Conservation (phyloP, 2,888 invertebrate species). For the Stenoptilia bipunctidactyla region DNA sequence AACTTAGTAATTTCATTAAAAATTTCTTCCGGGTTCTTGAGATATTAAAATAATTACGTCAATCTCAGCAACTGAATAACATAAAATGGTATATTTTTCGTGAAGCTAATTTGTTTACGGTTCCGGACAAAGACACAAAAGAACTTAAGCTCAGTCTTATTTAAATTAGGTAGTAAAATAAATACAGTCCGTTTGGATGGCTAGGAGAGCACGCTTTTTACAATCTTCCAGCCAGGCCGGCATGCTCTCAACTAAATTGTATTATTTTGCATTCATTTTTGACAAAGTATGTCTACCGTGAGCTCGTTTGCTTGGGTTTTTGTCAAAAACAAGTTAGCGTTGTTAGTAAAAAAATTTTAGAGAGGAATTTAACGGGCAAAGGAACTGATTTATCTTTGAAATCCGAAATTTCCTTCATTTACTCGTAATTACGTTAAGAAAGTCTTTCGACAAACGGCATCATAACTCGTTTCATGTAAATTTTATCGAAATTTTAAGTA, state of each 20-base stretch:
- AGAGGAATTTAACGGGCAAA: too few species aligned
- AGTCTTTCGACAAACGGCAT: too few species aligned
- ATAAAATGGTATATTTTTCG: background rate
- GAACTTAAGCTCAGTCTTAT: conserved; percentile 59
- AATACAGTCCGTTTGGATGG: conserved; percentile 44
- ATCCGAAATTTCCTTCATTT: too few species aligned
- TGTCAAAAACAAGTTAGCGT: conserved; percentile 6
- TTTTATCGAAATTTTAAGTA: too few species aligned
- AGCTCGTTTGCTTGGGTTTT: conserved; percentile 26
- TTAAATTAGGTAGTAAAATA: conserved; percentile 65
- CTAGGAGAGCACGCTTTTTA: conserved; percentile 42
- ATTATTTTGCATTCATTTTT: conserved; percentile 69
- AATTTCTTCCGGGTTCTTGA: background rate
- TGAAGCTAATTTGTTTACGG: conserved; percentile 55
- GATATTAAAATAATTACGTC: background rate
- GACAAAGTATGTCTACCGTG: conserved; percentile 45
- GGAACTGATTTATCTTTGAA: too few species aligned
- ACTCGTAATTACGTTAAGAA: too few species aligned
- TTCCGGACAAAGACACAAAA: conserved; percentile 51
- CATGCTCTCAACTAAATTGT: conserved; percentile 60
- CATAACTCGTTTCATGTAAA: too few species aligned
- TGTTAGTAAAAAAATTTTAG: background rate
- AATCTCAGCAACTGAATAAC: background rate
- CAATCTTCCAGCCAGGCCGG: conserved; percentile 37
- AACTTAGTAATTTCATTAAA: too few species aligned